Base-by-base conservation (phyloP, 2,888 invertebrate genomes). In the Euspilapteryx auroguttella region DNA sequence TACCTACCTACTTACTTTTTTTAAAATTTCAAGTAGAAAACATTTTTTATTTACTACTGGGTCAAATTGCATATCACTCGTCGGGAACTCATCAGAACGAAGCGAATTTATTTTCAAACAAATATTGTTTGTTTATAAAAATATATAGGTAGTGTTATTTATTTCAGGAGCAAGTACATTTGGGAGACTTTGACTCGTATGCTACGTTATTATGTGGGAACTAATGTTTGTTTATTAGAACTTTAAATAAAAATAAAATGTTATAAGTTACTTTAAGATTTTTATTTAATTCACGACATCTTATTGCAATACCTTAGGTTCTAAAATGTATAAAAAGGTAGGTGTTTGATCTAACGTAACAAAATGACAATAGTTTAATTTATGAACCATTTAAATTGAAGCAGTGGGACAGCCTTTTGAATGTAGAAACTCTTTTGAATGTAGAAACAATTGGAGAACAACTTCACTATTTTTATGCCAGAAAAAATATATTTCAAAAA, bases 111-210 rank as follows among this genome's bases (percentile, higher is more conserved):
- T n/a, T n/a, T n/a, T n/a, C n/a, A n/a, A n/a, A n/a, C n/a, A n/a
- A n/a, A n/a, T n/a, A n/a, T n/a, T n/a, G n/a, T n/a, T n/a, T n/a
- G n/a, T n/a, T n/a, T n/a, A n/a, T n/a, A n/a, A n/a, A n/a, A n/a
- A n/a, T n/a, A n/a, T n/a, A n/a, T n/a, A n/a, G n/a, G n/a, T n/a
- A n/a, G n/a, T n/a, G n/a, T n/a, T n/a, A n/a, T 30, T 46, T 34
- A 39, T 80, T 80, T 39, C 75, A 85, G 77, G 87, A 87, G 61
- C 80, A 82, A 57, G 75, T 86, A 13, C 87, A 87, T 48, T 65
- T 87, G 9, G 76, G 80, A 12, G 82, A 85, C 48, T 59, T 87
- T 37, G 76, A 79, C 32, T 46, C 55, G 21, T 85, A 87, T 55
- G 77, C 85, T 36, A 59, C 76, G 32, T 55, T 55, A 15, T 37